Evolutionary conservation across 2,797 vertebrate species (phyloP).

Genomic region (Alauda arvensis): DNA sequence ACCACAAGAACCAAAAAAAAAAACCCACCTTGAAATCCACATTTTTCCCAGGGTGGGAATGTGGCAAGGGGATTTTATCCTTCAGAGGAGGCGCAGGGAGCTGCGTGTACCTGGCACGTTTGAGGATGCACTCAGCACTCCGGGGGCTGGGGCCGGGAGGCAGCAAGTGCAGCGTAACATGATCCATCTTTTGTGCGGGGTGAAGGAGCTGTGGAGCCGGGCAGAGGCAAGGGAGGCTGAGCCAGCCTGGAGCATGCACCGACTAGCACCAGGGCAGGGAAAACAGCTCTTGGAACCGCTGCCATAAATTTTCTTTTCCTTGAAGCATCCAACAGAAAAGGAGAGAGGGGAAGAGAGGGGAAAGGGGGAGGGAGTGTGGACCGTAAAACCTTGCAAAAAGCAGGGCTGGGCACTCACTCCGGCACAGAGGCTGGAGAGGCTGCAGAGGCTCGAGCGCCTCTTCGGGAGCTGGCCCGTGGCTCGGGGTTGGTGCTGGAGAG

Average conservation of each 20-base stretch:
- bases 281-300: conserved; percentile 54
- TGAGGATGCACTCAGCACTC: not conserved
- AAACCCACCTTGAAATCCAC: not conserved
- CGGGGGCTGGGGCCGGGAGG: not conserved
- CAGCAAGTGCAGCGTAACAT: not conserved
- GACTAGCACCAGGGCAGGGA: conserved; percentile 53
- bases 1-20: too few species aligned
- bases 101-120: conserved; percentile 41
- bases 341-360: not conserved
- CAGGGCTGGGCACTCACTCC: not conserved
- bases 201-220: conserved; percentile 21
- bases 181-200: conserved; percentile 33
- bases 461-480: not conserved
- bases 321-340: conserved; percentile 29
- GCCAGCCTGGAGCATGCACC: conserved; percentile 45
- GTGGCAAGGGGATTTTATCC: not conserved
- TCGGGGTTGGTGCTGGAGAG: not conserved
- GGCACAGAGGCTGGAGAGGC: not conserved
- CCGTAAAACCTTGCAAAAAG: not conserved
- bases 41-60: not conserved
- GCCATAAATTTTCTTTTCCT: conserved; percentile 60
- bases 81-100: not conserved
- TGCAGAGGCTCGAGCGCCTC: not conserved
- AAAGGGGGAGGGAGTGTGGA: not conserved
- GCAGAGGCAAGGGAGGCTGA: conserved; percentile 15